Conservation (phyloP, 92 coral and sea anemone species). For the Ricordea florida region DNA sequence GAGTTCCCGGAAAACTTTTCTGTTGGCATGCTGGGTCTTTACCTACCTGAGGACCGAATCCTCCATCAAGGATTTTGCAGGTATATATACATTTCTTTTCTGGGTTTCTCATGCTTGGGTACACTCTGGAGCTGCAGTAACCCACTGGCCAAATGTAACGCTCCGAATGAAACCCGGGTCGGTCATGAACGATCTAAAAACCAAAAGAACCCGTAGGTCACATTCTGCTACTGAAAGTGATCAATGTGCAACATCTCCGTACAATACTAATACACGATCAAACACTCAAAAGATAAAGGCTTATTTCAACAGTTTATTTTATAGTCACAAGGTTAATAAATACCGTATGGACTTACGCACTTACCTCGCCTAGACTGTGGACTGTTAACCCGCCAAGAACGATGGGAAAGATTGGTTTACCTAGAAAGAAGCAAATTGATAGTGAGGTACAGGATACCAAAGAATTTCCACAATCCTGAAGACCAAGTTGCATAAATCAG, state of each 20-base stretch:
- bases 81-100: conserved; percentile 97
- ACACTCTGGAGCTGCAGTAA: conserved; percentile 94
- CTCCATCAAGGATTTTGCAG: conserved; percentile 96
- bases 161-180: conserved; percentile 99
- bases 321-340: too few species aligned
- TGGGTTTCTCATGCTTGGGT: conserved; percentile 95
- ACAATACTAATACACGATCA: not conserved
- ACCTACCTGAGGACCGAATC: conserved; percentile 95
- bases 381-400: conserved; percentile 95
- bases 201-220: not conserved
- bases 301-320: too few species aligned
- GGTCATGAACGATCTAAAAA: conserved; percentile 87
- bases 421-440: conserved; percentile 15
- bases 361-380: conserved; percentile 98
- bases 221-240: not conserved
- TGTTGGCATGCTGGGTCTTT: too few species aligned
- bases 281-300: not conserved
- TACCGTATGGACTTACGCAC: too few species aligned
- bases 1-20: too few species aligned
- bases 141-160: conserved; percentile 99
- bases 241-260: too few species aligned
- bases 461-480: too few species aligned
- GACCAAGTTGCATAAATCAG: too few species aligned
- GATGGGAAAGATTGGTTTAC: conserved; percentile 96
- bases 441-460: not conserved